Percentiles rank a stretch among this genome's conserved stretches.
phyloP scores from a whole-genome alignment of 2,888 invertebrate genomes.

The Leucophenga maculata region DNA sequence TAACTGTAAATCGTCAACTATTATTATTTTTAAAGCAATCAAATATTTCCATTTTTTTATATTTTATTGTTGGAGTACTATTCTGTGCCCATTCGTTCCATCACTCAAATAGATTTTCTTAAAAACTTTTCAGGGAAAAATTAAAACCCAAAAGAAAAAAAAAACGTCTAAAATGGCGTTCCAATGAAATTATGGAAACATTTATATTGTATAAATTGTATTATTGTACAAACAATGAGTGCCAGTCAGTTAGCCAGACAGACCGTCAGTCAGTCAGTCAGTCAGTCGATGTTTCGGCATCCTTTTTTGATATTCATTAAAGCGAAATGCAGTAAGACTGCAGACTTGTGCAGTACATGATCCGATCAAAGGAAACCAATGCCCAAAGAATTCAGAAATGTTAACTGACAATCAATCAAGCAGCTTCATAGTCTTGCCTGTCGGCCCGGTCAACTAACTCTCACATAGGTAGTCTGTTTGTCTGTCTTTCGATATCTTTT shows the following conservation, averaged over 20 bases:
- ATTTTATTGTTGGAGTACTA: too few species aligned
- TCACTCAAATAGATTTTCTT: constrained; percentile 46
- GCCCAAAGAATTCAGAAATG: constrained; percentile 21
- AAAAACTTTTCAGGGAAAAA: background rate
- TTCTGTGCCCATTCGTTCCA: constrained; percentile 67
- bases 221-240: constrained; percentile 51
- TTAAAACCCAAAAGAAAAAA: constrained; percentile 6
- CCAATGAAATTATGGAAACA: background rate
- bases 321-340: background rate
- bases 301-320: constrained; percentile 36
- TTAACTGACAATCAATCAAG: constrained; percentile 60
- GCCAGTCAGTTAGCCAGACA: constrained; percentile 47
- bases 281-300: constrained; percentile 35
- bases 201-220: too few species aligned
- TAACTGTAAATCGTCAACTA: too few species aligned
- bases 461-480: too few species aligned
- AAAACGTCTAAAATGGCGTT: constrained; percentile 33
- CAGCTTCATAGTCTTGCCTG: background rate
- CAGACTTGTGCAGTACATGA: background rate
- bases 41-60: too few species aligned
- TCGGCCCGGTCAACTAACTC: too few species aligned
- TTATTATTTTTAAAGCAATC: too few species aligned
- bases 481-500: too few species aligned
- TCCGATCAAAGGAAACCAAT: constrained; percentile 13
- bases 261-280: constrained; percentile 4